Percentiles rank a stretch among this genome's conserved stretches.
phyloP scores from a whole-genome alignment of 2,797 vertebrate species.

The Limnodromus scolopaceus region DNA sequence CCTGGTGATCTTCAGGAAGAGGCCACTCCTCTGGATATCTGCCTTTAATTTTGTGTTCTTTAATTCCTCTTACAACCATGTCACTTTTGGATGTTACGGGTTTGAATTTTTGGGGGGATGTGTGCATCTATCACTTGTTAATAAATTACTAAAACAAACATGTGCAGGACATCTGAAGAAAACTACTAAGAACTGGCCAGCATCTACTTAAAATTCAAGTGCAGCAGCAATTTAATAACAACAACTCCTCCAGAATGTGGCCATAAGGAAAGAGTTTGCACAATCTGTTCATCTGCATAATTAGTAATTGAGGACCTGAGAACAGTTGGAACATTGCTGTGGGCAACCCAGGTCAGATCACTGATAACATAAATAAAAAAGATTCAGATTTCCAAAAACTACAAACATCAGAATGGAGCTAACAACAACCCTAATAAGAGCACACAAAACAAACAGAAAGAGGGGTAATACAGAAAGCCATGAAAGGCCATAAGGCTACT shows the following conservation, averaged over 20 bases:
- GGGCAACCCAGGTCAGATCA: slow-evolving; percentile 78
- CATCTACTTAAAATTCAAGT: slow-evolving; percentile 76
- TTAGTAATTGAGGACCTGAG: slow-evolving; percentile 79
- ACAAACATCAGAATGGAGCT: slow-evolving; percentile 74
- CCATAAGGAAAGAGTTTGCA: slow-evolving; percentile 81
- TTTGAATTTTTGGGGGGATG: neutral
- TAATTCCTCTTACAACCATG: neutral
- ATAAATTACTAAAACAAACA: slow-evolving; percentile 2
- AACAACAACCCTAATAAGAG: slow-evolving; percentile 70
- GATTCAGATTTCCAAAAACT: slow-evolving; percentile 78
- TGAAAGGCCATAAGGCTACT: neutral
- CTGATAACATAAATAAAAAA: slow-evolving; percentile 81
- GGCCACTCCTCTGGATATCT: neutral
- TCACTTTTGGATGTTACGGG: neutral
- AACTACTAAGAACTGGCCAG: neutral
- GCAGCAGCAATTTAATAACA: slow-evolving; percentile 71
- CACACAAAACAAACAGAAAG: slow-evolving; percentile 75
- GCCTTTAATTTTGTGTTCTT: neutral
- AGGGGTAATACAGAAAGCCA: slow-evolving; percentile 47
- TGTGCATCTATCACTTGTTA: neutral
- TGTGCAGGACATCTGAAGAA: neutral
- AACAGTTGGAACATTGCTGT: slow-evolving; percentile 82
- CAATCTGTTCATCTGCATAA: slow-evolving; percentile 85
- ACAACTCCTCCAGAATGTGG: slow-evolving; percentile 76
- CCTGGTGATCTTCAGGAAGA: neutral